Evolutionary conservation across 2,797 vertebrate genomes (phyloP).

Genomic region (Falco concolor): DNA sequence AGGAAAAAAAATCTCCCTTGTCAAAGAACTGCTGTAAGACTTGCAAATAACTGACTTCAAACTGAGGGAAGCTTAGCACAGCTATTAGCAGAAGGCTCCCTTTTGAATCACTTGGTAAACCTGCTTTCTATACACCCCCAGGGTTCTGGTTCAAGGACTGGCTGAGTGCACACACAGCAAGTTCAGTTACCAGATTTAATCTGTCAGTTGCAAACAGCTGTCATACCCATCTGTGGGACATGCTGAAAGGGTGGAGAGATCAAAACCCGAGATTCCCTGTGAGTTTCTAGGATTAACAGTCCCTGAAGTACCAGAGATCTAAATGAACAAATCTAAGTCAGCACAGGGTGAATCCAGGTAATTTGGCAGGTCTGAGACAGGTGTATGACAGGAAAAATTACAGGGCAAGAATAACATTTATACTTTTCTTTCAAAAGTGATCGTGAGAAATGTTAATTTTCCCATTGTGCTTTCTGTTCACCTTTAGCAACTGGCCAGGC

Average conservation of each 20-base stretch:
- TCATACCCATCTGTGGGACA: constrained; percentile 47
- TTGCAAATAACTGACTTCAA: constrained; percentile 57
- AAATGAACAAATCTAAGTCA: constrained; percentile 2
- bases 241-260: constrained; percentile 25
- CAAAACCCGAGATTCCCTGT: constrained; percentile 16
- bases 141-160: constrained; percentile 54
- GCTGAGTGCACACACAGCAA: constrained; percentile 31
- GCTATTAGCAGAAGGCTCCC: constrained; percentile 39
- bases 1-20: not conserved
- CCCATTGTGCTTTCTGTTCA: not conserved
- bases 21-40: constrained; percentile 30
- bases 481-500: not conserved
- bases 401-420: not conserved
- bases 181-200: constrained; percentile 61
- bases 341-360: not conserved
- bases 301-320: not conserved
- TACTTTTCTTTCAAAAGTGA: not conserved
- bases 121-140: constrained; percentile 25
- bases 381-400: not conserved
- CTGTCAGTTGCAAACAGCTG: constrained; percentile 45
- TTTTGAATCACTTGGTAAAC: constrained; percentile 52
- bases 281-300: constrained; percentile 3
- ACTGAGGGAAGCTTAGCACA: constrained; percentile 56
- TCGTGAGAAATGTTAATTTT: not conserved
- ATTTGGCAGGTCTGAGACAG: not conserved